phyloP scores from a whole-genome alignment of 2,888 invertebrate species.

The Drosophila kuntzei region DNA sequence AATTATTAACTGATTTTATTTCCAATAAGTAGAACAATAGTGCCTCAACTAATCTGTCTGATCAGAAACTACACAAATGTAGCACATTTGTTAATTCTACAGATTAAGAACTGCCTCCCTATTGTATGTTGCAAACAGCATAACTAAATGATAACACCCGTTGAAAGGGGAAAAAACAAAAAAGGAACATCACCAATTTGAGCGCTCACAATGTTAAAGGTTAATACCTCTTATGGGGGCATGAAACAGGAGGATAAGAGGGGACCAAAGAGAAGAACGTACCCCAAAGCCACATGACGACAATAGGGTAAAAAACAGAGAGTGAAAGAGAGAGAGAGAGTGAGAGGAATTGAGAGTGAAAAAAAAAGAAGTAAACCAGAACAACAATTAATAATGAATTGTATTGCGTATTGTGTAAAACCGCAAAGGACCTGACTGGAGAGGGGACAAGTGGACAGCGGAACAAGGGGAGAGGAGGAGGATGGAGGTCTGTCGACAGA shows the following conservation, averaged over 20 bases:
- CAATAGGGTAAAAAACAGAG: neutral
- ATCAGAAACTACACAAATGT: too few relatives aligned
- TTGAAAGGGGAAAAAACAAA: neutral
- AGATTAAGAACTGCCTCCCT: too few relatives aligned
- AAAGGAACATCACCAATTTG: constrained; percentile 34
- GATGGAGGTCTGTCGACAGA: constrained; percentile 1
- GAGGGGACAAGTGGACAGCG: neutral
- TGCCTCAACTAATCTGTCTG: too few relatives aligned
- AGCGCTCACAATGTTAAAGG: constrained; percentile 55
- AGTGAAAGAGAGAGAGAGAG: constrained; percentile 2
- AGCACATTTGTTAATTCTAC: too few relatives aligned
- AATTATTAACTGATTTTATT: too few relatives aligned
- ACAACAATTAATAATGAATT: constrained; percentile 82
- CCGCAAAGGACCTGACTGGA: constrained; percentile 48
- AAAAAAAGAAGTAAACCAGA: constrained; percentile 57
- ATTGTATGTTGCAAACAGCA: neutral
- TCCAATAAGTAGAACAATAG: too few relatives aligned
- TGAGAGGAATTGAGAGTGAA: constrained; percentile 4
- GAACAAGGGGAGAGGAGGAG: neutral
- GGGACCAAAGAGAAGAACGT: neutral
- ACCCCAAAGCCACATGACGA: constrained; percentile 13
- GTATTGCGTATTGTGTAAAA: constrained; percentile 77
- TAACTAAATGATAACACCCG: constrained; percentile 7
- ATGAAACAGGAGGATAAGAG: neutral
- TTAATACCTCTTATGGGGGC: constrained; percentile 56